Evolutionary conservation across 2,797 vertebrate species (phyloP), one percentile per base, ranked within the genome.

Genomic region (Catamblyrhynchus diadema): DNA sequence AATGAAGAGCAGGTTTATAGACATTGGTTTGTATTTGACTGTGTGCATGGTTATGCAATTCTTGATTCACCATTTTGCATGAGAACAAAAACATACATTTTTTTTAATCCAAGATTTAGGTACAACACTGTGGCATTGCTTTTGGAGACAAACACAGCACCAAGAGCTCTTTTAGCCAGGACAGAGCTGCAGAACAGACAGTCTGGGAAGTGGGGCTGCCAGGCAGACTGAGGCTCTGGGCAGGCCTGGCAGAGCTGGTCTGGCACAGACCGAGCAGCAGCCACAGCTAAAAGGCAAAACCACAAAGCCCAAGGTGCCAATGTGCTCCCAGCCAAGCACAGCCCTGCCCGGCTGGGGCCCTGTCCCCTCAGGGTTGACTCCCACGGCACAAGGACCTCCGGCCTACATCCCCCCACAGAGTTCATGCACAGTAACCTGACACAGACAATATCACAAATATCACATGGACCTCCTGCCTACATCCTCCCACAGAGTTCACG

Each of bases 331-430:
- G 57, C 25, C 51, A 59, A 16, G 3, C n/a, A 19, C 37, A 47
- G 35, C 59, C 53, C 61, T 74, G 81, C 37, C 51, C 44, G 13
- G 4, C 8, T 21, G 51, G 23, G 33, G 11, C 23, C 23, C 33
- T 17, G 30, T 30, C 7, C 33, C 51, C 45, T 19, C 0, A 0
- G 19, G 15, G 23, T 0, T 66, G 81, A 14, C 23, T n/a, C 45
- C 45, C 37, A 44, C 20, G 28, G 62, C 37, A 44, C 37, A 10
- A 0, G 27, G 61, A 59, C 7, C 61, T 50, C 9, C 2, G 51
- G 18, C 41, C 62, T 33, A 0, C 4, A 17, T 15, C 33, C 54
- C 45, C 67, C 70, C 74, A 50, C 0, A 21, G 23, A 60, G 14
- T 28, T 53, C 57, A 62, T 8, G n/a, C 47, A 72, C 56, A 73